Conservation (phyloP, 2,797 vertebrate genomes). For the Amphiprion clarkii region DNA sequence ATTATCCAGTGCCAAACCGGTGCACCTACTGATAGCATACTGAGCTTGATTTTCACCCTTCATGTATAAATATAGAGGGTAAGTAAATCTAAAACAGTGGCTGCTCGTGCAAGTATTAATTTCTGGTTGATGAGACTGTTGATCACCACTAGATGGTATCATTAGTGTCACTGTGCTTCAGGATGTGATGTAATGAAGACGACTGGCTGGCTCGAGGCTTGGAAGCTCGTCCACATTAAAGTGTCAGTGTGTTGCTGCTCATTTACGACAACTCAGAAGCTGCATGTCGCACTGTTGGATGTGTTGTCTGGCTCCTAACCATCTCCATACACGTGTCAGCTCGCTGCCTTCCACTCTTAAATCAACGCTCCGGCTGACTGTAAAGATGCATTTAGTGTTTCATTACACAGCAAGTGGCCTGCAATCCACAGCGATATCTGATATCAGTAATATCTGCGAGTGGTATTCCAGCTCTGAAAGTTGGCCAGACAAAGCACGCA, state of each 20-base stretch:
- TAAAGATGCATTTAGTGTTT: slow-evolving; percentile 21
- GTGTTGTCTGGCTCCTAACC: neutral
- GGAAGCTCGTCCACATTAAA: slow-evolving; percentile 5
- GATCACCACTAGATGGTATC: slow-evolving; percentile 79
- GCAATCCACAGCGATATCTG: slow-evolving; percentile 18
- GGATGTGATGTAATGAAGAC: slow-evolving; percentile 24
- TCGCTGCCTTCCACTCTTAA: neutral
- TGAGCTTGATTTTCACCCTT: neutral
- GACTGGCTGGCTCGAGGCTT: neutral
- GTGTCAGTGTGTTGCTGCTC: neutral
- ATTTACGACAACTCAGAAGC: neutral
- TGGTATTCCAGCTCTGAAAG: slow-evolving; percentile 7
- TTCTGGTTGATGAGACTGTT: slow-evolving; percentile 32
- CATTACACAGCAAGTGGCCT: slow-evolving; percentile 1
- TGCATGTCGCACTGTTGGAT: neutral
- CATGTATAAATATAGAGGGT: neutral
- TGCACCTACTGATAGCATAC: neutral
- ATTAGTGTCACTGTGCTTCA: slow-evolving; percentile 30
- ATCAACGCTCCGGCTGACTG: neutral
- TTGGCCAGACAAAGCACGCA: slow-evolving; percentile 51
- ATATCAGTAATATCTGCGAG: slow-evolving; percentile 1
- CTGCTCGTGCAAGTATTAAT: neutral
- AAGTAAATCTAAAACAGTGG: slow-evolving; percentile 13
- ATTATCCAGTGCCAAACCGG: neutral
- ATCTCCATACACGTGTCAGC: neutral